Evolutionary conservation across 2,113 vertebrate species (phyloP), one percentile per base, ranked within the genome.

Genomic region (Brienomyrus longianalis): DNA sequence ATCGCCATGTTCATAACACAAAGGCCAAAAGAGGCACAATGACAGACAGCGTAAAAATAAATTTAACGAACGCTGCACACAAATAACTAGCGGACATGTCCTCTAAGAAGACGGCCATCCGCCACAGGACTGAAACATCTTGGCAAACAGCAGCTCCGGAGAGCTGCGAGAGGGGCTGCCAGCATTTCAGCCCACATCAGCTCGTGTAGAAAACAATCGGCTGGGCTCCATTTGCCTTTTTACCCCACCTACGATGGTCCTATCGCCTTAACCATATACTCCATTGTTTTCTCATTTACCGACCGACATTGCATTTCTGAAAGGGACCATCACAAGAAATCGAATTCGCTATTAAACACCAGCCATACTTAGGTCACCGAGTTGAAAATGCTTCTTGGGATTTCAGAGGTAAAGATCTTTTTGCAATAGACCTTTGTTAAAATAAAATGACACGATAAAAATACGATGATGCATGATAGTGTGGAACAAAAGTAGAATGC

Each of bases 171-270:
- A 15, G n/a, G 83, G 19, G 83, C 39, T 83, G 2, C 6, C 87
- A 89, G 90, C 87, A 31, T 35, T 35, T 62, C 47, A 27, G 84
- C 84, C 62, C 88, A 66, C 89, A 88, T 91, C 91, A 91, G 90
- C 35, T 89, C 92, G 88, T 89, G 80, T 15, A 70, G 84, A 89
- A 84, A 90, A 90, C 43, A 83, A 89, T 7, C 74, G 6, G 74
- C 35, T 19, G 15, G 6, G 9, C 83, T 48, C 83, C 45, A 23
- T 9, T 23, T 23, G 2, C 8, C 21, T 11, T 48, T 70, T 48
- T 43, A 84, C 43, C 39, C 80, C 19, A 43, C 23, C 19, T 47
- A 21, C 21, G 2, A 48, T 4, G 21, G 19, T 21, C 43, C 83
- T 2, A 8, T 3, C 5, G 0, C 3, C 45, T 84, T 45, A 47